Percentiles rank a stretch among this genome's conserved stretches.
These are phyloP conservation scores for Hoplias malabaricus DNA, from an alignment of 2,113 vertebrate species.

Conservation along the genomic window DNA sequence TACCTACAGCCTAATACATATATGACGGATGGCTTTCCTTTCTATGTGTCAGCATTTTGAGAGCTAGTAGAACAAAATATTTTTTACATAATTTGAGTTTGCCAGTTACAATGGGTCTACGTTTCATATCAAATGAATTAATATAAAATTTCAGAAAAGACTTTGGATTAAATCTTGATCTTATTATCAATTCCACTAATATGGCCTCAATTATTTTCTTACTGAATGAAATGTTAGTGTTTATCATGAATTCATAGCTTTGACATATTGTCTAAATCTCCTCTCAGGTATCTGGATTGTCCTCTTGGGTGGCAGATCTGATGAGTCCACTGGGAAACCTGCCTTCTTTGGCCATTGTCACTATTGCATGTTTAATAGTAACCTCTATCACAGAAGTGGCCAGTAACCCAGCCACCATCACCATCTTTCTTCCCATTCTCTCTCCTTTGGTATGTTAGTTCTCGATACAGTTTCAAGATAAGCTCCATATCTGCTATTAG, in stretches of 20 bases:
- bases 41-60: neutral
- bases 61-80: too few relatives aligned
- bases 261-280: neutral
- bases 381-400: conserved; percentile 89
- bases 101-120: too few relatives aligned
- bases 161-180: too few relatives aligned
- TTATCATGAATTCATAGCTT: neutral
- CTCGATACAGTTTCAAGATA: neutral
- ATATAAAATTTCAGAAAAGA: too few relatives aligned
- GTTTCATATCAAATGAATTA: too few relatives aligned
- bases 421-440: conserved; percentile 88
- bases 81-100: too few relatives aligned
- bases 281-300: conserved; percentile 44
- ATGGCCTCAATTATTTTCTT: too few relatives aligned
- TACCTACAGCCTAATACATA: neutral
- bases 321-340: conserved; percentile 83
- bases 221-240: neutral
- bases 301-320: conserved; percentile 81
- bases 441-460: conserved; percentile 82
- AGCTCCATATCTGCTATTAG: neutral
- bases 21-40: neutral
- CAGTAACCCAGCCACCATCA: conserved; percentile 91
- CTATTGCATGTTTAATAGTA: conserved; percentile 84
- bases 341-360: conserved; percentile 76
- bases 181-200: too few relatives aligned